These are phyloP conservation scores for Philopedon plagiatum DNA, from an alignment of 2,888 invertebrate species.

Conservation along the genomic window DNA sequence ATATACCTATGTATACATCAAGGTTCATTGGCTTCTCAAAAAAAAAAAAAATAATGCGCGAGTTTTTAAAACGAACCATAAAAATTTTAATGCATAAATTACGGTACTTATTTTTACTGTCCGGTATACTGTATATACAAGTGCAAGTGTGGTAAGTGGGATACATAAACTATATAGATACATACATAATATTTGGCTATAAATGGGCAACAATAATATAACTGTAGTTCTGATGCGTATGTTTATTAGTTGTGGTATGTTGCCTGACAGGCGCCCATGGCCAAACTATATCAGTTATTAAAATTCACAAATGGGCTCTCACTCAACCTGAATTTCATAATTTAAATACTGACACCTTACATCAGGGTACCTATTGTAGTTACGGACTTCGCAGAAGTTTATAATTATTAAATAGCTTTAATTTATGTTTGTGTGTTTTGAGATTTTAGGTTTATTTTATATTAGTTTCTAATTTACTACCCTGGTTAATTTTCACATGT, in stretches of 20 bases:
- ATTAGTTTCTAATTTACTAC: too few species aligned
- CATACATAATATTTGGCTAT: slow-evolving; percentile 8
- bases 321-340: too few species aligned
- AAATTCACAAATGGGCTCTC: too few species aligned
- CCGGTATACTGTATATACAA: neutral
- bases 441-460: too few species aligned
- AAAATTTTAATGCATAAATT: slow-evolving; percentile 40
- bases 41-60: slow-evolving; percentile 33
- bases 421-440: too few species aligned
- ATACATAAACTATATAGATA: neutral
- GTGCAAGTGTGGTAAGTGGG: slow-evolving; percentile 5
- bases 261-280: neutral
- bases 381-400: too few species aligned
- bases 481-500: too few species aligned
- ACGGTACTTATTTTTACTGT: slow-evolving; percentile 37
- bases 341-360: too few species aligned
- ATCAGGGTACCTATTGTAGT: too few species aligned
- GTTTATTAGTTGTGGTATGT: neutral
- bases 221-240: neutral
- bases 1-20: neutral
- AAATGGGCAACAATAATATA: neutral
- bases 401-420: too few species aligned
- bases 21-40: slow-evolving; percentile 34
- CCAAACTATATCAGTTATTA: too few species aligned
- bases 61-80: slow-evolving; percentile 28